Base-by-base conservation (phyloP, 2,888 invertebrate genomes). In the Carcina quercana region DNA sequence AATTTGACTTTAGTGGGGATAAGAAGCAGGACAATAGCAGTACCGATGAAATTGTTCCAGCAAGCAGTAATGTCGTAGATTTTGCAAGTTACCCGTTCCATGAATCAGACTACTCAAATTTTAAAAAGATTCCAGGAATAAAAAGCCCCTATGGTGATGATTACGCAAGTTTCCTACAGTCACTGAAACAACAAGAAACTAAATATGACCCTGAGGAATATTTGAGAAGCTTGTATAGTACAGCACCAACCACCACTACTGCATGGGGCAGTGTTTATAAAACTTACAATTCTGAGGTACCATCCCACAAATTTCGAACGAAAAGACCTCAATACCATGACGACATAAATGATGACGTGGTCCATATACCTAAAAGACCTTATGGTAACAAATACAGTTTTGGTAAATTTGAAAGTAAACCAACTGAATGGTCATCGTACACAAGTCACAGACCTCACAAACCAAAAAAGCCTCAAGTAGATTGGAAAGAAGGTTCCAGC, bases 221-320 rank as follows among this genome's bases (percentile, higher is more conserved):
- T 39, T 53, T 62, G 11, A 73, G 71, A 53, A 59, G 67, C 38
- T 45, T 64, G 2, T 69, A 65, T 20, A 66, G 53, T 19, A 56
- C 64, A 4, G 40, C 48, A 8, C 71, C 74, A 2, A 54, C 63
- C 17, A 52, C 63, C 2, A 59, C 64, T 1, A 62, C 68, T 5
- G 60, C 70, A 34, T 82, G 78, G 79, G 76, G 76, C n/a, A 72
- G 56, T 44, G 38, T 52, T 34, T 72, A 62, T 33, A 75, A 78
- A 40, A 43, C 59, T 22, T n/a, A n/a, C n/a, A n/a, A n/a, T n/a
- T 43, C 55, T n/a, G 78, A 73, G 32, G 60, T 52, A 38, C 48
- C 70, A 2, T 54, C 62, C 3, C 54, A 53, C 28, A 71, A 68
- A 43, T 59, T 54, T 28, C 61, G 68, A 26, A 47, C 53, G 2